Conservation (phyloP, 2,797 vertebrate species). For the Taeniopygia guttata region DNA sequence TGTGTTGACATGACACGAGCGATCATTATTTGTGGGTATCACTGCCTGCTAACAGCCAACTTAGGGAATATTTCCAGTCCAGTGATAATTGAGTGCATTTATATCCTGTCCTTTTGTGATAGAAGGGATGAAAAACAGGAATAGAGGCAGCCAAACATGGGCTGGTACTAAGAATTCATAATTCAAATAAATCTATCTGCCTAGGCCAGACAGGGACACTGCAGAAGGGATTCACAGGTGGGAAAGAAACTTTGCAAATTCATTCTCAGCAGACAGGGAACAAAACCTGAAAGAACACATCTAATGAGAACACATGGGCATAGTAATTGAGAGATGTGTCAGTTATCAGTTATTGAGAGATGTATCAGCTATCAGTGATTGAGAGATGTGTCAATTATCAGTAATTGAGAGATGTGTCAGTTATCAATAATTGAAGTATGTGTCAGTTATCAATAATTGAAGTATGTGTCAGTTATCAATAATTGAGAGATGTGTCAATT, state of each 20-base stretch:
- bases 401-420: neutral
- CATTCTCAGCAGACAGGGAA: neutral
- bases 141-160: neutral
- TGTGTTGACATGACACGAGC: neutral
- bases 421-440: too few species aligned
- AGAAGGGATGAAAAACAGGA: neutral
- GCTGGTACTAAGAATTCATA: neutral
- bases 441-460: neutral
- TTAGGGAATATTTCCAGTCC: neutral
- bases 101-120: neutral
- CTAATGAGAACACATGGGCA: neutral
- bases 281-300: neutral
- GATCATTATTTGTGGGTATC: neutral
- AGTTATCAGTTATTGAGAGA: neutral
- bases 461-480: neutral
- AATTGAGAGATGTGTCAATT: neutral
- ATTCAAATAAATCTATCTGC: neutral
- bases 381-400: neutral
- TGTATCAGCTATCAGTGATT: neutral
- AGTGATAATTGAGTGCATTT: neutral
- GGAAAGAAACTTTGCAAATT: neutral
- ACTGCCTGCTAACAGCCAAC: neutral
- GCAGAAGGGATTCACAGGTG: neutral
- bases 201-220: neutral
- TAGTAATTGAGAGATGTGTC: neutral